Base-by-base conservation (phyloP, 2,888 invertebrate genomes). In the Drosophila nr. perissopoda region DNA sequence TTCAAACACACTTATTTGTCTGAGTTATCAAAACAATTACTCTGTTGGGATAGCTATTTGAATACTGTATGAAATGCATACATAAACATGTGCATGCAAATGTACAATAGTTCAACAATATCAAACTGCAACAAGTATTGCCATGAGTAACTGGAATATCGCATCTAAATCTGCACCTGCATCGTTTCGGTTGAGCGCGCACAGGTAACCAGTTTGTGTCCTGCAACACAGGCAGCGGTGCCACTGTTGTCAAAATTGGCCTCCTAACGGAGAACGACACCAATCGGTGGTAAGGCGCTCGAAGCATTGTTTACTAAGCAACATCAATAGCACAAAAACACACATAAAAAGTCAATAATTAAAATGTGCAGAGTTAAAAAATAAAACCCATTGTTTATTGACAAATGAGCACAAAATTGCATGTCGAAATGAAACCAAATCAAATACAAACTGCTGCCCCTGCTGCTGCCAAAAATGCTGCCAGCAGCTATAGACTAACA, bases 341-440 rank as follows among this genome's bases (percentile, higher is more conserved):
- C 34, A 11, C 34, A 60, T 7, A 51, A 68, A 21, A 46, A 40
- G 27, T 6, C 40, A 48, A 42, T 31, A 73, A 13, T 42, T 18
- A 66, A 66, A 70, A 79, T 78, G 69, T 61, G 60, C 57, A 68
- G 42, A 60, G 56, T 38, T 60, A 56, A 59, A 61, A 66, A 63
- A 38, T 57, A 66, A 74, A 65, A 59, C 57, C 65, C 56, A 57
- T 72, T 76, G 53, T 27, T 70, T 31, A 63, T 65, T 70, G 34
- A 61, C 31, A 58, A 59, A 58, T 70, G 71, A 49, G 65, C 62
- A 69, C 67, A 38, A 76, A 79, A 79, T 79, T 73, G 64, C 58
- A 59, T 73, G 69, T 51, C 48, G 18, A 54, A 67, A 79, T 79
- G 79, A 79, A 69, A 73, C 46, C 76, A 56, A 79, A 73, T 52